These are phyloP conservation scores for Drosophila mimetica DNA, from an alignment of 2,888 invertebrate genomes.

Conservation along the genomic window DNA sequence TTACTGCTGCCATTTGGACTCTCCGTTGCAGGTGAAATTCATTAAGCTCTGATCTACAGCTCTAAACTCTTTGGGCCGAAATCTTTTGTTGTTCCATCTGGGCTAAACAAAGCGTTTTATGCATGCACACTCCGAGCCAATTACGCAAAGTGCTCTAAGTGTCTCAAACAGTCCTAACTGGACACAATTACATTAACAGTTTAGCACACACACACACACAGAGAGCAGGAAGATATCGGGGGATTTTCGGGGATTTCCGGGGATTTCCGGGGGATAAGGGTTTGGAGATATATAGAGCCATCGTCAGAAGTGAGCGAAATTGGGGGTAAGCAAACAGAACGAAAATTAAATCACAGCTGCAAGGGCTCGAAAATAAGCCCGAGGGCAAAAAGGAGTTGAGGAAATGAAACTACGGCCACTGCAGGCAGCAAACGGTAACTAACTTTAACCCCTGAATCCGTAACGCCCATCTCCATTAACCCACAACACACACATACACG, in stretches of 20 bases:
- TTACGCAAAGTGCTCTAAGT: conserved; percentile 70
- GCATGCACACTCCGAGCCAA: conserved; percentile 65
- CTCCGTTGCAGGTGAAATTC: background rate
- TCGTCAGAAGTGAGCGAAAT: conserved; percentile 9
- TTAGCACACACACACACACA: conserved; percentile 34
- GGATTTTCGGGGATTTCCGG: background rate
- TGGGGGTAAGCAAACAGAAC: conserved; percentile 51
- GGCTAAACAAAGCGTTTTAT: conserved; percentile 62
- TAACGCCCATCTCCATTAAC: background rate
- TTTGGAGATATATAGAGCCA: conserved; percentile 2
- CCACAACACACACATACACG: conserved; percentile 3
- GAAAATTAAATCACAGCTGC: conserved; percentile 57
- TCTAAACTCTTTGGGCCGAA: conserved; percentile 6
- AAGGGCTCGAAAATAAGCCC: conserved; percentile 48
- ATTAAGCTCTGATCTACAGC: conserved; percentile 9
- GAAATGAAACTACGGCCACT: conserved; percentile 19
- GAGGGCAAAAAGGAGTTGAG: conserved; percentile 13
- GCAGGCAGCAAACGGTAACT: conserved; percentile 4
- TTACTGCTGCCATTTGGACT: background rate
- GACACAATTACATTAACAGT: conserved; percentile 71
- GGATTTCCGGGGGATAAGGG: conserved; percentile 4
- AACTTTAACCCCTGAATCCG: conserved; percentile 10
- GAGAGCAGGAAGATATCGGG: background rate
- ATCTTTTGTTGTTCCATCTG: conserved; percentile 21
- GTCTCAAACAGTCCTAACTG: conserved; percentile 52